phyloP scores from a whole-genome alignment of 2,888 invertebrate species.

The Lasius platythorax region DNA sequence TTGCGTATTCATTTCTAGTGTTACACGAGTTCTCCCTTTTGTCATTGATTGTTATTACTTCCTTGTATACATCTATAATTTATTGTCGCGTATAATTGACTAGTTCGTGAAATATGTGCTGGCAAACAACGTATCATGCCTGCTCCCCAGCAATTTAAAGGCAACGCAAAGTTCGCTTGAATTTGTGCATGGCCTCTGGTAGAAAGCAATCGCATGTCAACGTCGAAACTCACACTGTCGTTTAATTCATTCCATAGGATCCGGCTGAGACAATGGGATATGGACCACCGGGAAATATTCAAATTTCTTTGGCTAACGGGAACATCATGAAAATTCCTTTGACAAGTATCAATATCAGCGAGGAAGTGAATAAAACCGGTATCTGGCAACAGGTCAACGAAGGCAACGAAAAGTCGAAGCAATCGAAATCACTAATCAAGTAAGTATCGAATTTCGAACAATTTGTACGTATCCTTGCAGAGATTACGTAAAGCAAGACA shows the following conservation, averaged over 20 bases:
- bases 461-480: background rate
- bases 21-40: background rate
- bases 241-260: constrained; percentile 75
- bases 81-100: constrained; percentile 30
- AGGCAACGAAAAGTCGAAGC: constrained; percentile 87
- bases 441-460: constrained; percentile 67
- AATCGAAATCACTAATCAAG: constrained; percentile 80
- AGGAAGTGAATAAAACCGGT: constrained; percentile 96
- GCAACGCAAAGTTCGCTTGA: constrained; percentile 58
- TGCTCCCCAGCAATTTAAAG: constrained; percentile 33
- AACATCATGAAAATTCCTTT: constrained; percentile 96
- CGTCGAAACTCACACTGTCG: constrained; percentile 2
- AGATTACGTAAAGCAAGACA: background rate
- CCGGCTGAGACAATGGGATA: constrained; percentile 82
- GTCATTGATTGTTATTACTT: constrained; percentile 9
- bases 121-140: constrained; percentile 20
- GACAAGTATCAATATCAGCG: constrained; percentile 95
- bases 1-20: constrained; percentile 21
- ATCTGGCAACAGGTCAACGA: constrained; percentile 97
- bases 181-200: constrained; percentile 70
- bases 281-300: constrained; percentile 89
- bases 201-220: background rate
- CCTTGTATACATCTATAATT: constrained; percentile 11
- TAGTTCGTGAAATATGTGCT: constrained; percentile 1
- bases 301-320: constrained; percentile 95